Evolutionary conservation across 2,888 invertebrate genomes (phyloP), one percentile per base, ranked within the genome.

Genomic region (Periphyllus acericola): DNA sequence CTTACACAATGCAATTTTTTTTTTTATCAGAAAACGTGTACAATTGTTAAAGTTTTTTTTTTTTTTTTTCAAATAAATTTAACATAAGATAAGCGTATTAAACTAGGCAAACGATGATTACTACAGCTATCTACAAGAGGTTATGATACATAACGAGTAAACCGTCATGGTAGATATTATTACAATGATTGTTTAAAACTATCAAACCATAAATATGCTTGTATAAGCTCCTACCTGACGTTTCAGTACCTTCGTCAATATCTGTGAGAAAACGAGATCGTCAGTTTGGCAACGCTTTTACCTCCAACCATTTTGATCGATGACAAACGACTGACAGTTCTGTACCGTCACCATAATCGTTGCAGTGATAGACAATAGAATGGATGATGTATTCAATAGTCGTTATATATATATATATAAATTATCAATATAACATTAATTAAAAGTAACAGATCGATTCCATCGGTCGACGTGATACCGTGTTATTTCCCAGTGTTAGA

Each of bases 241-340:
- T 29, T n/a, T 68, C 25, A 68, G 25, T 21, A 68, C 68, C 68
- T 79, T 79, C 25, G 34, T 36, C n/a, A 36, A 66, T n/a, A 80
- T n/a, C 25, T 34, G 19, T 66, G 36, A 36, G n/a, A 66, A 80
- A 36, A 80, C 9, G 19, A 8, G 72, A 36, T 72, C 32, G 21
- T 72, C 19, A 36, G 72, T 72, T 72, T 34, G 11, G n/a, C 9
- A 6, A 55, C 25, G 32, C 55, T 34, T 25, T 8, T 36, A 14
- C n/a, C 19, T 5, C 40, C 66, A 21, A 68, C 40, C 19, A 40
- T 3, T 21, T 21, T 68, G 81, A 68, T 81, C 19, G 68, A 81
- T 68, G 68, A n/a, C 11, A 40, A 46, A 68, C 19, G 21, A 81
- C 81, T 68, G 29, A 81, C 40, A 81, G 68, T 40, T 40, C 11